Evolutionary conservation across 2,888 invertebrate genomes (phyloP).

Genomic region (Antitype chi): DNA sequence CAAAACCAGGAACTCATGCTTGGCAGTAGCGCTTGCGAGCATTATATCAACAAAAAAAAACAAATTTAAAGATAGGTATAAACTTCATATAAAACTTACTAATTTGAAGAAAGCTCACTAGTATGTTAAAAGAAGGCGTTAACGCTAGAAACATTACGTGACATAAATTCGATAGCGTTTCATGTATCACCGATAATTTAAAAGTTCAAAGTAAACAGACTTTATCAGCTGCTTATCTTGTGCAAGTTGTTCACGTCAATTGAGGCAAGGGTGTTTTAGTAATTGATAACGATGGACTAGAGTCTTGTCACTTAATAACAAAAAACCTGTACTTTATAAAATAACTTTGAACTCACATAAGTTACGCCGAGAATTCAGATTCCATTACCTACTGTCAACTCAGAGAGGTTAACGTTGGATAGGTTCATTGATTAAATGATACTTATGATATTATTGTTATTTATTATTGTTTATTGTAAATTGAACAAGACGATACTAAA

Average conservation of each 20-base stretch:
- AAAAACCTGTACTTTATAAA: not conserved
- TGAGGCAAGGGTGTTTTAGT: conserved; percentile 44
- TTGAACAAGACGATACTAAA: not conserved
- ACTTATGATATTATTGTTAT: not conserved
- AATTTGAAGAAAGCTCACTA: not conserved
- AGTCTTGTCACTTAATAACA: conserved; percentile 10
- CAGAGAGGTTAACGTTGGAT: not conserved
- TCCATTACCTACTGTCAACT: not conserved
- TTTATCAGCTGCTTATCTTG: conserved; percentile 56
- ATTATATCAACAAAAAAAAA: no score
- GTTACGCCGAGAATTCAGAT: no score
- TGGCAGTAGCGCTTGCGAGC: no score
- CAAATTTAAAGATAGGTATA: no score
- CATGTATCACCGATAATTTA: conserved; percentile 28
- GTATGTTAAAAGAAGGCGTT: not conserved
- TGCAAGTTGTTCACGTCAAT: conserved; percentile 46
- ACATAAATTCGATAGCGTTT: conserved; percentile 26
- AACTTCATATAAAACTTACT: not conserved
- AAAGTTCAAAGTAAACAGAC: conserved; percentile 43
- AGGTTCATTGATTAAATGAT: not conserved
- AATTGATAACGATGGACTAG: conserved; percentile 46
- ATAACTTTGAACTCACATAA: no score
- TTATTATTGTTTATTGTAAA: not conserved
- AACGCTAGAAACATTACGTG: conserved; percentile 13
- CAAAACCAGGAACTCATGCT: no score